Evolutionary conservation across 1,140 invertebrate genomes (phyloP), one percentile per base, ranked within the genome.

Genomic region (Diploscapter pachys): DNA sequence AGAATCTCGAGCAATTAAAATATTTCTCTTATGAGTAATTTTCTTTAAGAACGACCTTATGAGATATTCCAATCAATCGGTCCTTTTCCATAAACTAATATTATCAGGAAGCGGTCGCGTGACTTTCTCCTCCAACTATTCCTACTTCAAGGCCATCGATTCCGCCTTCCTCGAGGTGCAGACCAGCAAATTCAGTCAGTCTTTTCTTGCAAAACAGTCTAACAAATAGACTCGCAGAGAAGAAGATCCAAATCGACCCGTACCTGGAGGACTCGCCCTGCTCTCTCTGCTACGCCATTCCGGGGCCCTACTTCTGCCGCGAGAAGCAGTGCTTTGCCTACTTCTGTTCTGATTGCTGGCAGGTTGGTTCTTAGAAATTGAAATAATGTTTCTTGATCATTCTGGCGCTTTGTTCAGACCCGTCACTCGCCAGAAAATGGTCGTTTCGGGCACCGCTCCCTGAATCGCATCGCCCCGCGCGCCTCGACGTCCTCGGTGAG

Each of bases 171-270:
- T 98, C n/a, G 93, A 96, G 86, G 93, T 98, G 65, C 92, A 93
- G 83, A 94, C 94, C 56, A 88, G 90, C 48, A 94, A 94, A 87
- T 98, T 98, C 86, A 56, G 75, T 67, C 53, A 68, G 66, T 68
- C n/a, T 6, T 55, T 68, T 8, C 8, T 68, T 52, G 52, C 8
- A 59, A 65, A 9, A 65, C 1, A 49, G 9, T 59, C 13, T 1
- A 59, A 11, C 13, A 13, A 13, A 59, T 59, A 59, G 13, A 9
- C 9, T 59, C 51, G 53, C 51, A 68, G 91, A 89, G 0, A 98
- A 98, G 86, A 96, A 94, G 92, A 91, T 98, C 62, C 96, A 99
- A 89, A 91, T 98, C 3, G 94, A 98, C 87, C 96, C 96, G 0
- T 98, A 98, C 83, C 88, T 98, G 70, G 96, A 98, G 87, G 95